Percentiles rank a stretch among this genome's conserved stretches.
phyloP scores from a whole-genome alignment of 2,113 vertebrate species.

The Tauraco erythrolophus region DNA sequence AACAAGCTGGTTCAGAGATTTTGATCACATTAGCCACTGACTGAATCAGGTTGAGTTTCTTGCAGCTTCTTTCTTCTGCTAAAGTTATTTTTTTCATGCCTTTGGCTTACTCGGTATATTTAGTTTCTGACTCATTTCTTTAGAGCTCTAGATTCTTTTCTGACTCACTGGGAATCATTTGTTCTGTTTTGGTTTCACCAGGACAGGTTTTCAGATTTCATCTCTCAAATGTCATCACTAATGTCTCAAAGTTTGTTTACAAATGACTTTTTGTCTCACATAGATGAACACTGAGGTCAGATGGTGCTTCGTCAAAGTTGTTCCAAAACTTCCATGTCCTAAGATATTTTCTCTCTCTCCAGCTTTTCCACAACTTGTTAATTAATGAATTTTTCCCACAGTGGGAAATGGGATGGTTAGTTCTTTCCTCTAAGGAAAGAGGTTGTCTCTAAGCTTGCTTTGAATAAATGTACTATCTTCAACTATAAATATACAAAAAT shows the following conservation, averaged over 20 bases:
- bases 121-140: constrained; percentile 80
- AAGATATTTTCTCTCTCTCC: neutral
- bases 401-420: neutral
- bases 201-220: constrained; percentile 61
- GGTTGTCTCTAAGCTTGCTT: neutral
- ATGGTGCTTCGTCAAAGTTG: neutral
- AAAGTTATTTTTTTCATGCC: constrained; percentile 41
- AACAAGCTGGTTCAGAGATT: neutral
- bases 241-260: constrained; percentile 60
- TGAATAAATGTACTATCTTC: neutral
- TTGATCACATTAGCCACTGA: constrained; percentile 58
- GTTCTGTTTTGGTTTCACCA: constrained; percentile 62
- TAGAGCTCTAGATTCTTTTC: constrained; percentile 63
- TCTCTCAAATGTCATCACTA: constrained; percentile 56
- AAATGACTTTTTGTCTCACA: constrained; percentile 49
- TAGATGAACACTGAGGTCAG: neutral
- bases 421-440: neutral
- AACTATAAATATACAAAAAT: neutral
- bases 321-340: neutral
- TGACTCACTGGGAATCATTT: constrained; percentile 74
- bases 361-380: neutral
- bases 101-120: constrained; percentile 70
- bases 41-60: constrained; percentile 54
- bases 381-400: neutral
- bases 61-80: constrained; percentile 51